Evolutionary conservation across 2,888 invertebrate species (phyloP).

Genomic region (Gymnoscelis rufifasciata): DNA sequence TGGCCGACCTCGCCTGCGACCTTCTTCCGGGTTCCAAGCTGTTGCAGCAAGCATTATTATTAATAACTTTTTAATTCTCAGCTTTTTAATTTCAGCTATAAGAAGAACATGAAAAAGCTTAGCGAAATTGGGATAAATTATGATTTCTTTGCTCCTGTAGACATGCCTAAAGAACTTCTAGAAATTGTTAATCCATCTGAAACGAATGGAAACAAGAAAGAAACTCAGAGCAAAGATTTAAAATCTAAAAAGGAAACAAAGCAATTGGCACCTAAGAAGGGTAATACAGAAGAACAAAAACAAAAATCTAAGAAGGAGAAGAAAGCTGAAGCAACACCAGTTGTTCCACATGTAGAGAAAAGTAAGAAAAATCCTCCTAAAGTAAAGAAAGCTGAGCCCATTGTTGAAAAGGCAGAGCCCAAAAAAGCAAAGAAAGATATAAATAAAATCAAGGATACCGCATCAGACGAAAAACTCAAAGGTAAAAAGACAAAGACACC

Average conservation of each 20-base stretch:
- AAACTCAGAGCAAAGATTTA: slow-evolving; percentile 11
- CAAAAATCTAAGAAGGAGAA: slow-evolving; percentile 17
- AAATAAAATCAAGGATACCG: slow-evolving; percentile 3
- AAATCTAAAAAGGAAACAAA: slow-evolving; percentile 12
- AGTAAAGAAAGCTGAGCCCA: no score
- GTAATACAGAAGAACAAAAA: slow-evolving; percentile 17
- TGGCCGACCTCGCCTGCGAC: no score
- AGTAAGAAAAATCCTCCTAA: slow-evolving; percentile 29
- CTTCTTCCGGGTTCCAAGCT: no score
- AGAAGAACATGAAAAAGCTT: slow-evolving; percentile 67
- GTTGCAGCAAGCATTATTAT: no score
- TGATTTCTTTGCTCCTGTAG: slow-evolving; percentile 71
- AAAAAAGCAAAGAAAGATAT: background rate
- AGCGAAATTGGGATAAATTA: slow-evolving; percentile 72
- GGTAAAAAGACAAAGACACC: slow-evolving; percentile 22
- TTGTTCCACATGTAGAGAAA: slow-evolving; percentile 39
- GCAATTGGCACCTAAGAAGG: slow-evolving; percentile 18
- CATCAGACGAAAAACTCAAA: slow-evolving; percentile 15
- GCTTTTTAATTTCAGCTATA: slow-evolving; percentile 46
- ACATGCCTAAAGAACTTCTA: slow-evolving; percentile 58
- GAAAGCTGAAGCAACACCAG: slow-evolving; percentile 24
- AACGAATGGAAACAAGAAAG: slow-evolving; percentile 27
- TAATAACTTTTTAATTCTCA: no score
- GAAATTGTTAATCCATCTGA: slow-evolving; percentile 27
- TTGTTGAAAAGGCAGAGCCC: no score